These are phyloP conservation scores for Muscicapa comitata DNA, from an alignment of 2,797 vertebrate species.

Conservation along the genomic window DNA sequence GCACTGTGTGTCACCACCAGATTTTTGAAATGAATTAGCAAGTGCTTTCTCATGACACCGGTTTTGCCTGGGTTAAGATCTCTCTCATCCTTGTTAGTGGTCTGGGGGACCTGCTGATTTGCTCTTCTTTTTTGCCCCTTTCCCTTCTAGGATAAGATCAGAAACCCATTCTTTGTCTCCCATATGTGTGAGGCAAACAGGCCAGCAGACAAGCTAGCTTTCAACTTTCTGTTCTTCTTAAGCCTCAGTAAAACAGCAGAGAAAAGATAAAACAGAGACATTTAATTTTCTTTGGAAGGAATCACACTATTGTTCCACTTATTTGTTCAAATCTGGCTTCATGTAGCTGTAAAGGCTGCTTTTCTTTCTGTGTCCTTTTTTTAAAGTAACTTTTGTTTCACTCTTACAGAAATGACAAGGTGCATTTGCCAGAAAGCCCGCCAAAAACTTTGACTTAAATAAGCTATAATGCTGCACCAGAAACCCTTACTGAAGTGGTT, in stretches of 20 bases:
- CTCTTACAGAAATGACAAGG: neutral
- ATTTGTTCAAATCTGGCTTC: neutral
- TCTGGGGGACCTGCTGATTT: neutral
- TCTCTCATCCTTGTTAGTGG: neutral
- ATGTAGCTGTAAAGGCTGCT: neutral
- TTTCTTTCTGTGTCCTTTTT: neutral
- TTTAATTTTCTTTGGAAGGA: neutral
- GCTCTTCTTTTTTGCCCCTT: fast-evolving
- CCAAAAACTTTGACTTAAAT: constrained; percentile 10
- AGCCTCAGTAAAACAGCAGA: neutral
- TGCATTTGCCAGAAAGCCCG: neutral
- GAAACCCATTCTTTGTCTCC: neutral
- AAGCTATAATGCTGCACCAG: neutral
- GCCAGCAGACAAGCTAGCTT: neutral
- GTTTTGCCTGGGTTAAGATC: neutral
- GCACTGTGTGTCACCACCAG: fast-evolving
- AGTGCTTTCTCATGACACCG: neutral
- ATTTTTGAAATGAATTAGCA: neutral
- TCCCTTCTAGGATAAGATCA: neutral
- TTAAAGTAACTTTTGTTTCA: neutral
- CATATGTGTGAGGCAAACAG: neutral
- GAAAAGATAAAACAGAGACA: neutral
- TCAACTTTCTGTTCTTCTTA: neutral
- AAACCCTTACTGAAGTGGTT: neutral
- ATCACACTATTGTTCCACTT: neutral